Evolutionary conservation across 2,797 vertebrate species (phyloP).

Genomic region (Falco rusticolus): DNA sequence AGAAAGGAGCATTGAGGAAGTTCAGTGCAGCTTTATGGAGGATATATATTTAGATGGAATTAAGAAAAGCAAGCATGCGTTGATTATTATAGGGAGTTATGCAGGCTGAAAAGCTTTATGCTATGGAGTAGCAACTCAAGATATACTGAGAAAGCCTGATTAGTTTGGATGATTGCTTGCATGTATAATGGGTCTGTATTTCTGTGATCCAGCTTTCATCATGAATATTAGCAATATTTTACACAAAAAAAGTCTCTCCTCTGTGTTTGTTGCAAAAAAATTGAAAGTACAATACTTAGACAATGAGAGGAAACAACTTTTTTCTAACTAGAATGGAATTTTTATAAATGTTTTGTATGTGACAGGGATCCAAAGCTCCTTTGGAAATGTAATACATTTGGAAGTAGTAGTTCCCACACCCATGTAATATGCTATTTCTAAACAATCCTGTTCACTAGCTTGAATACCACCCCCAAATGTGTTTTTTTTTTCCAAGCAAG

Average conservation of each 20-base stretch:
- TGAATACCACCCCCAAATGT: background rate
- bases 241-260: background rate
- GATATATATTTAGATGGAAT: background rate
- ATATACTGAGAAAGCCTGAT: background rate
- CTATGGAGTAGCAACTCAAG: background rate
- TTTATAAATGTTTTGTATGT: slow-evolving; percentile 41
- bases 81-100: background rate
- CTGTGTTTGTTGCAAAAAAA: background rate
- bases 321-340: slow-evolving; percentile 62
- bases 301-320: slow-evolving; percentile 15
- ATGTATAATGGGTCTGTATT: background rate
- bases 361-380: slow-evolving; percentile 39
- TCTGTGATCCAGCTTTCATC: background rate
- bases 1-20: background rate
- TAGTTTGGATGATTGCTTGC: background rate
- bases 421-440: slow-evolving; percentile 12
- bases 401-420: slow-evolving; percentile 7
- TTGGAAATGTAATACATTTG: slow-evolving; percentile 18
- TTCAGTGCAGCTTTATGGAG: background rate
- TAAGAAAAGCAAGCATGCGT: background rate
- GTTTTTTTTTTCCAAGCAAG: background rate
- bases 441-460: background rate
- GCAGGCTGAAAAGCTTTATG: background rate
- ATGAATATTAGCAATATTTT: background rate
- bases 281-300: background rate